phyloP scores from a whole-genome alignment of 1,140 invertebrate species.

The Dinoponera quadriceps region DNA sequence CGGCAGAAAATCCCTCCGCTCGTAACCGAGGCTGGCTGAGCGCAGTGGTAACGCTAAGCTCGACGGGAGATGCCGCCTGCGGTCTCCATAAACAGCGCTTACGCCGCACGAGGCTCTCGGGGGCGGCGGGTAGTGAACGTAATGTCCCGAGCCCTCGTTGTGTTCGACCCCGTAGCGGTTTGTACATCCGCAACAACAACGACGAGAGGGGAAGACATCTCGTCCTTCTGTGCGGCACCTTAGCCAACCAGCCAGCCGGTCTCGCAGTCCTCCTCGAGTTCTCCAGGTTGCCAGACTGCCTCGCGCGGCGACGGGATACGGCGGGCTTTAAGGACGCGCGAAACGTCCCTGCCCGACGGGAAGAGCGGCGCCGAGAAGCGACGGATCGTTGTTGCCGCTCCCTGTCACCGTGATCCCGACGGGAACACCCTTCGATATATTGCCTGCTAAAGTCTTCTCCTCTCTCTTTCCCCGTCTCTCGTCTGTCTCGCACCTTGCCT shows the following conservation, averaged over 20 bases:
- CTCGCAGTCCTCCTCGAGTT: neutral
- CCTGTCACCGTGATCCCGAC: constrained; percentile 63
- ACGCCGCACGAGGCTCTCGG: constrained; percentile 48
- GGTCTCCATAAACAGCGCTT: constrained; percentile 82
- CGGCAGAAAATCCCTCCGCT: constrained; percentile 78
- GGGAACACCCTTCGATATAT: constrained; percentile 73
- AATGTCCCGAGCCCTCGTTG: constrained; percentile 71
- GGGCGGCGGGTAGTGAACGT: constrained; percentile 33
- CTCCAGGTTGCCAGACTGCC: constrained; percentile 4
- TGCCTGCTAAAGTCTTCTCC: constrained; percentile 66
- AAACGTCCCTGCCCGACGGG: constrained; percentile 59
- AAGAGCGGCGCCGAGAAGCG: constrained; percentile 25
- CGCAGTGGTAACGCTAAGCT: constrained; percentile 78
- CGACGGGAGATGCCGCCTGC: constrained; percentile 78
- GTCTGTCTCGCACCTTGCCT: neutral
- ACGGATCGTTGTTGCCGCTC: constrained; percentile 64
- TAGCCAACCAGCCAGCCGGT: constrained; percentile 24
- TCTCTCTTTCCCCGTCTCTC: constrained; percentile 54
- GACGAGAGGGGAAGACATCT: constrained; percentile 67
- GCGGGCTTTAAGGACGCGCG: constrained; percentile 71
- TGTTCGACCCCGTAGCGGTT: constrained; percentile 31
- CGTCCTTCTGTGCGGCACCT: constrained; percentile 67
- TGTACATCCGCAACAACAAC: constrained; percentile 62
- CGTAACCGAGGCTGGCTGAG: constrained; percentile 74
- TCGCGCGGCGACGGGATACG: constrained; percentile 63